Evolutionary conservation across 2,797 vertebrate species (phyloP).

Genomic region (Mormyrops attenuatus): DNA sequence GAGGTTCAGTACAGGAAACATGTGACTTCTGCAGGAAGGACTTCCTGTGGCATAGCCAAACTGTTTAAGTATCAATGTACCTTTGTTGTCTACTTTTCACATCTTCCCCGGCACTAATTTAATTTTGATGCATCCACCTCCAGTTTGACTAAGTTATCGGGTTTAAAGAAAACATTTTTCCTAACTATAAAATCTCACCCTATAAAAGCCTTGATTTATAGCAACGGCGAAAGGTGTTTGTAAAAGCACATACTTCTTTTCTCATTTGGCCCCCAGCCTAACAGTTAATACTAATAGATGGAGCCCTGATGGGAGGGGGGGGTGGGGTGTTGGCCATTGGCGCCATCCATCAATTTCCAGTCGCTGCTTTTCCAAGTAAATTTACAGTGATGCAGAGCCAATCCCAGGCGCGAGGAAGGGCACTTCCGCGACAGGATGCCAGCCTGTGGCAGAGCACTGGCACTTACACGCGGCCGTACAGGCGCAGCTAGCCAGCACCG

Average conservation of each 20-base stretch:
- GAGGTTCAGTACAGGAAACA: background rate
- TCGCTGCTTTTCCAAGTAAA: background rate
- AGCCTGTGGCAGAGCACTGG: background rate
- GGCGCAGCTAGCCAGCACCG: background rate
- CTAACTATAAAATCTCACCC: background rate
- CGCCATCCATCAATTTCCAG: conserved; percentile 1
- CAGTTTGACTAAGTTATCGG: background rate
- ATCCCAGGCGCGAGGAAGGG: background rate
- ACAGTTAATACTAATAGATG: conserved; percentile 8
- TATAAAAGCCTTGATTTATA: conserved; percentile 7
- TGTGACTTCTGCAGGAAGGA: background rate
- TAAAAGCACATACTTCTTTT: background rate
- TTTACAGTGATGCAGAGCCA: background rate
- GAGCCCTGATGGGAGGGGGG: background rate
- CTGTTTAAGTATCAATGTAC: background rate
- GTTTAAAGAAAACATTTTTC: conserved; percentile 8
- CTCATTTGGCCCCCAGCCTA: conserved; percentile 3
- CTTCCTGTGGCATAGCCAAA: background rate
- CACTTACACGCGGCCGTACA: background rate
- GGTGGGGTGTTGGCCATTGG: background rate
- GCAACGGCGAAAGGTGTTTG: conserved; percentile 2
- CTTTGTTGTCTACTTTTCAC: background rate
- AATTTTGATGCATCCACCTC: background rate
- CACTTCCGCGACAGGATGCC: background rate
- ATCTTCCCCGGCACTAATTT: background rate